Evolutionary conservation across 2,888 invertebrate species (phyloP), one percentile per base, ranked within the genome.

Genomic region (Silvanus unidentatus): DNA sequence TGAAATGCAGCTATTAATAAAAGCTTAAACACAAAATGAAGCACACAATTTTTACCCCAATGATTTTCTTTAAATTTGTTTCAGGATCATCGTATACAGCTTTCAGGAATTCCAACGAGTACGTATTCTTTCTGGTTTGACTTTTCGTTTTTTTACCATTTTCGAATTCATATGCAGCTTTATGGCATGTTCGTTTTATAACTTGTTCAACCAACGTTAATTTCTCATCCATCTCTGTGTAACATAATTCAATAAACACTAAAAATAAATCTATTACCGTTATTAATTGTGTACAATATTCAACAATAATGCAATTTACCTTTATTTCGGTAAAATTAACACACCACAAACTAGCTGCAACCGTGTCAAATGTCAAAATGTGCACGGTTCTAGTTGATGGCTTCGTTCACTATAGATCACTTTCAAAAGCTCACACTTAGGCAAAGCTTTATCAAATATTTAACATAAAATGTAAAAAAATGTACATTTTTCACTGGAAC

Each of bases 21-120:
- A 22, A 22, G 3, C 22, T 22, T 22, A 5, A 22, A 22, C 8
- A 22, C 22, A 5, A 22, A 3, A 22, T 22, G 10, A 8, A 32
- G 32, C 4, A 32, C n/a, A 32, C 32, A 32, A 5, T 28, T 35
- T 37, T 9, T 56, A 61, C 62, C 60, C 58, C 57, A 28, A 62
- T 44, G 30, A 63, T 41, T 48, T 58, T 60, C 39, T 55, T 54
- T 39, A 64, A 49, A 44, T 62, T 52, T 38, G 60, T 61, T 37
- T 56, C 50, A 12, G 64, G 61, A 42, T 58, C 55, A 44, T 64
- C 64, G 50, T 64, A 58, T 28, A 65, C 49, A 22, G 52, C 49
- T 45, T 59, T 62, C 32, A 65, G 48, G 53, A 63, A 62, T 47
- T 64, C 58, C 39, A 56, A 48, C 11, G 65, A 64, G 53, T 62